Percentiles rank a stretch among this genome's conserved stretches.
Evolutionary conservation across 2,113 vertebrate species (phyloP).

Genomic region (cattle (Bos taurus)): ARS-UCD2.0 NC_037328.1:39324001-39324500

Average conservation of each 20-base stretch:
- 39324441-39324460: neutral
- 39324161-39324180: neutral
- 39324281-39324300: neutral
- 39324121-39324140: no score
- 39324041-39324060: neutral
- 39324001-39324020: neutral
- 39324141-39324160: no score
- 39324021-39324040: neutral
- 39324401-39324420: neutral
- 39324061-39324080: neutral
- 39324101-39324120: rapidly evolving
- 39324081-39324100: neutral
- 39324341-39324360: neutral
- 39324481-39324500: rapidly evolving
- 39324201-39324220: neutral
- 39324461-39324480: neutral
- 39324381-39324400: neutral
- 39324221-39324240: neutral
- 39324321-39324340: neutral
- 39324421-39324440: neutral
- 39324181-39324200: neutral
- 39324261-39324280: neutral
- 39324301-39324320: neutral
- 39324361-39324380: neutral
- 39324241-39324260: neutral